Conservation (phyloP, 1,140 invertebrate species). For the Caenorhabditis tropicalis region DNA sequence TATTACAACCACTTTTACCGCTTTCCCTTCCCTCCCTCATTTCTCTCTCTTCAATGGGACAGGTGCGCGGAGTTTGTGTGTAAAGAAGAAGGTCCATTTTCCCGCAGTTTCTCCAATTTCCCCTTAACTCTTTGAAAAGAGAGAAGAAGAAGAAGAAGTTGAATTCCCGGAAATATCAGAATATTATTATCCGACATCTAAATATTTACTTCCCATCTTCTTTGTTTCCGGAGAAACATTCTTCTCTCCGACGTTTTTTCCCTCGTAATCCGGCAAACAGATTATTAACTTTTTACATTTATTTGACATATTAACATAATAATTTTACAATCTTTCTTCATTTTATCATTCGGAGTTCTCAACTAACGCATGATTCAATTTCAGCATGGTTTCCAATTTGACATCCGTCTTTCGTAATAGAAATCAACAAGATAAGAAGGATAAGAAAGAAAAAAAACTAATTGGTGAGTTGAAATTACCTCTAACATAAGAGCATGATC, state of each 20-base stretch:
- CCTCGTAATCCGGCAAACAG: slow-evolving; percentile 13
- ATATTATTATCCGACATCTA: not conserved
- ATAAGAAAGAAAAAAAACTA: not conserved
- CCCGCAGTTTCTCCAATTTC: slow-evolving; percentile 24
- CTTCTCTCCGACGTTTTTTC: not conserved
- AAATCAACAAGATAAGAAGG: not conserved
- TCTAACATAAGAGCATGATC: too few species aligned
- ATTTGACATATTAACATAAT: not conserved
- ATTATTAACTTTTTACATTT: slow-evolving; percentile 14
- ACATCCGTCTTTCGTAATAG: slow-evolving; percentile 25
- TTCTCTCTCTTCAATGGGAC: not conserved
- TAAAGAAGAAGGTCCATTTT: not conserved
- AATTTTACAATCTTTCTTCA: not conserved
- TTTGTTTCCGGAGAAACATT: not conserved
- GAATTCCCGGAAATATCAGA: slow-evolving; percentile 7
- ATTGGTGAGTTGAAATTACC: not conserved
- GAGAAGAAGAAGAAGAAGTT: too few species aligned
- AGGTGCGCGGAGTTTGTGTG: slow-evolving; percentile 8
- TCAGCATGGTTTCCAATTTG: slow-evolving; percentile 37
- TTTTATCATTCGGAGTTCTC: not conserved
- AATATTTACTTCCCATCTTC: slow-evolving; percentile 22
- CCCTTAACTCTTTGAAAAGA: not conserved
- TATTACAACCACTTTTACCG: not conserved
- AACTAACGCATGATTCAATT: not conserved
- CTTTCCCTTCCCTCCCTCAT: not conserved